Conservation (phyloP, 1,140 invertebrate genomes). For the Penaeus japonicus region DNA sequence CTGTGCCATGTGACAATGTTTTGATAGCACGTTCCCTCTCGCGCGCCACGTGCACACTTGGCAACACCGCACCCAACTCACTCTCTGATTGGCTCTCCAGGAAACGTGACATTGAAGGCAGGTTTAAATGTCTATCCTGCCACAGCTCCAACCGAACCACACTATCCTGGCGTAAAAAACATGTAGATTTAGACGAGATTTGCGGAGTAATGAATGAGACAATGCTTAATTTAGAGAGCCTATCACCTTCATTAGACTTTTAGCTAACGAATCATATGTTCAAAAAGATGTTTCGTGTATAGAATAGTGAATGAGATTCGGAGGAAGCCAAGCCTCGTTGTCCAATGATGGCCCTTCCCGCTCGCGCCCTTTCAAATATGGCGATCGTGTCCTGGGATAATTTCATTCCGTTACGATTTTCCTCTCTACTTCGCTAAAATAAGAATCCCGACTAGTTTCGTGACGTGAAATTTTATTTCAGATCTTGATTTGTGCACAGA, state of each 20-base stretch:
- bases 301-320: conserved; percentile 19
- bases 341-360: conserved; percentile 54
- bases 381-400: conserved; percentile 56
- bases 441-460: neutral
- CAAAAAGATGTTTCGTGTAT: neutral
- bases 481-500: too few relatives aligned
- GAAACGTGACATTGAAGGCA: conserved; percentile 52
- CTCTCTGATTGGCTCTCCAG: conserved; percentile 33
- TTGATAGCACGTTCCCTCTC: conserved; percentile 48
- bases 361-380: conserved; percentile 56
- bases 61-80: conserved; percentile 35
- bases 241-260: conserved; percentile 6
- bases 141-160: conserved; percentile 44
- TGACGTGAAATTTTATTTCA: neutral
- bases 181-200: conserved; percentile 15
- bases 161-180: conserved; percentile 46
- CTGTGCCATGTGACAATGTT: conserved; percentile 53
- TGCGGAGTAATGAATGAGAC: conserved; percentile 51
- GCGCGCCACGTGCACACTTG: conserved; percentile 51
- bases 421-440: neutral
- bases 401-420: neutral
- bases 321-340: conserved; percentile 40
- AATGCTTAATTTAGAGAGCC: conserved; percentile 19
- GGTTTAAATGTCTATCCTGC: conserved; percentile 55
- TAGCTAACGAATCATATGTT: neutral